Base-by-base conservation (phyloP, 2,113 vertebrate genomes). In the Hemichromis elongatus region DNA sequence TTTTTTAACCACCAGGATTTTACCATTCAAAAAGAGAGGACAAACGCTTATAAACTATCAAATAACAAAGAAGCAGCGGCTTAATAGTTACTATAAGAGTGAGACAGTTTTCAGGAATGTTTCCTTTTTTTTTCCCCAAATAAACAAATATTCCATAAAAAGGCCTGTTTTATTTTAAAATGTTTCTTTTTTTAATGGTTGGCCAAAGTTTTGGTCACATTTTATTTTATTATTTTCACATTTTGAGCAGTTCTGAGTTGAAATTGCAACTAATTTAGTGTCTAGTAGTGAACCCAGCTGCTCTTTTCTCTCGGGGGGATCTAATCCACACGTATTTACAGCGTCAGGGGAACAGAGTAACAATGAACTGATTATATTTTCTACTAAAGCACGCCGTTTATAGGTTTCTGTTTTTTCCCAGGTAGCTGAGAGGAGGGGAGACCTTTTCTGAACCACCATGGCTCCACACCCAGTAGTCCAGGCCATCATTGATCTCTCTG, bases 401-500 rank as follows among this genome's bases (percentile, higher is more conserved):
- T 42, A 1, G 18, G 24, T 53, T 47, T 81, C 37, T 28, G 9
- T 18, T 35, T 53, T 53, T 54, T 16, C 45, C 14, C 26, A 88
- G 80, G 33, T 81, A 79, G 28, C 80, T 86, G 55, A 80, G 54
- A 79, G 42, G 89, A 78, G 75, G n/a, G 83, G 21, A 35, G 56
- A 57, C 14, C 70, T 82, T 54, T 8, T 83, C 57, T 83, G 53
- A 50, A 37, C 53, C 12, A 80, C 19, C 83, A 96, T 96, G 97
- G 96, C 95, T 47, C 96, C 97, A 40, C 97, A 97, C 83, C 96
- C 98, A 3, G 97, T 91, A 68, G 86, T 99, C 83, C 99, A 99
- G 92, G 99, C 98, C 84, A 90, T 96, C 80, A 98, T 99, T 30
- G 99, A 99, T 94, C 98, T 99, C 56, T 97, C 97, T 10, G 97